Base-by-base conservation (phyloP, 2,888 invertebrate genomes). In the Parnassius orleans region DNA sequence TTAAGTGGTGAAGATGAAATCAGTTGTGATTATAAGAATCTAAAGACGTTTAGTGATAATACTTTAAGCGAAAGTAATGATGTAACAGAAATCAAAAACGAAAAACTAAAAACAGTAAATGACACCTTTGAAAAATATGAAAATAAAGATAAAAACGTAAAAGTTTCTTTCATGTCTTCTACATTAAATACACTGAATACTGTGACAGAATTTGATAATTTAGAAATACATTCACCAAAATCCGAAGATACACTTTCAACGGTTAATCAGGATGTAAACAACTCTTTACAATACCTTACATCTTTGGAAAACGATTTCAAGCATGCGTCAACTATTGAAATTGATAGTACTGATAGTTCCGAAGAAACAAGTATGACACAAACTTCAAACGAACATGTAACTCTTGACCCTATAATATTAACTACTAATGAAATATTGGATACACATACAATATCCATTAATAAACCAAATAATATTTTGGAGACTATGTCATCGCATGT, bases 1-100 rank as follows among this genome's bases (percentile, higher is more conserved):
- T 84, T 97, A 41, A 92, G 94, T 50, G 96, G 94, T 19, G 97
- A 97, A 83, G 97, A 97, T 83, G 97, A 97, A 90, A 80, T 93
- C 0, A 92, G 94, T 57, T 97, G 97, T 75, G 80, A 80, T 58
- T 72, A 69, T 54, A 70, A 72, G 67, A 75, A 71, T 12, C 48
- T 61, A 43, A 61, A 64, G 50, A 24, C 63, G 19, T 65, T 71
- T 10, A 58, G 65, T 57, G 66, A 58, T 69, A 68, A 63, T 53
- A 68, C 42, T 60, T 57, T 11, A 33, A 66, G 15, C 5, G 15
- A 51, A 58, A n/a, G 33, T 44, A 11, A 52, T 56, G 54, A 58
- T 24, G 51, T 24, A 19, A n/a, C 52, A 47, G 52, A 55, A n/a
- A 62, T 51, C 2, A 52, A 41, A n/a, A 44, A 47, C 2, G 51